Evolutionary conservation across 2,113 vertebrate species (phyloP).

Genomic region (Leucopternis melanops): DNA sequence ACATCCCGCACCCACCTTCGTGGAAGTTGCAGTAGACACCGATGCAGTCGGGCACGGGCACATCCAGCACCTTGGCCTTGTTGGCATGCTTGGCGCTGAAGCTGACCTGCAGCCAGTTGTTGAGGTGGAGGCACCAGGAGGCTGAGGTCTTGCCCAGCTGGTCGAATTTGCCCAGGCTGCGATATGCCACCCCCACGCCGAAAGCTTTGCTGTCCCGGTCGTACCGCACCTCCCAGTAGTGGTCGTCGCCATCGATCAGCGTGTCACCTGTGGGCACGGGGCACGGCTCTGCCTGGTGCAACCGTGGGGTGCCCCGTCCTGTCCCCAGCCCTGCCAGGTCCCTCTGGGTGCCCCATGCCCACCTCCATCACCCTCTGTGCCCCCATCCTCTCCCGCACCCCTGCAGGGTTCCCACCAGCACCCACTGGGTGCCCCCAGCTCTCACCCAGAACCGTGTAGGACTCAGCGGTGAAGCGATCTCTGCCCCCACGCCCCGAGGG

Average conservation of each 20-base stretch:
- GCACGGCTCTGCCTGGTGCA: neutral
- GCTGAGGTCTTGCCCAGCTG: constrained; percentile 88
- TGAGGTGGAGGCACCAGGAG: constrained; percentile 94
- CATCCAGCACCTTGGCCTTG: constrained; percentile 89
- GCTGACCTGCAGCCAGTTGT: constrained; percentile 97
- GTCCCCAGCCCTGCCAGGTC: neutral
- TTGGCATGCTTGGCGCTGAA: constrained; percentile 96
- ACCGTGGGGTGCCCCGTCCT: neutral
- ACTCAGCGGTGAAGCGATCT: constrained; percentile 92
- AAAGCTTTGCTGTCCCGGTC: constrained; percentile 95
- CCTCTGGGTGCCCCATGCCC: neutral
- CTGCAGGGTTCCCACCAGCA: neutral
- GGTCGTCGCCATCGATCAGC: constrained; percentile 83
- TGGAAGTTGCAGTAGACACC: constrained; percentile 91
- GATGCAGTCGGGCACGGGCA: constrained; percentile 84
- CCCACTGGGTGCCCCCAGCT: neutral
- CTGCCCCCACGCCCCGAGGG: constrained; percentile 79
- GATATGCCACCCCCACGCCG: constrained; percentile 83
- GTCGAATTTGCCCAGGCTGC: constrained; percentile 90
- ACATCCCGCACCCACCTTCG: constrained; percentile 72
- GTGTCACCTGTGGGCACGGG: constrained; percentile 76
- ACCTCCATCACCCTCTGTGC: no score
- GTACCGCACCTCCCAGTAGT: constrained; percentile 93
- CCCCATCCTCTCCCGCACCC: no score
- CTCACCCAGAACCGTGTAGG: constrained; percentile 94